Conservation (phyloP, 1,140 invertebrate genomes). For the Drosophila bocki region DNA sequence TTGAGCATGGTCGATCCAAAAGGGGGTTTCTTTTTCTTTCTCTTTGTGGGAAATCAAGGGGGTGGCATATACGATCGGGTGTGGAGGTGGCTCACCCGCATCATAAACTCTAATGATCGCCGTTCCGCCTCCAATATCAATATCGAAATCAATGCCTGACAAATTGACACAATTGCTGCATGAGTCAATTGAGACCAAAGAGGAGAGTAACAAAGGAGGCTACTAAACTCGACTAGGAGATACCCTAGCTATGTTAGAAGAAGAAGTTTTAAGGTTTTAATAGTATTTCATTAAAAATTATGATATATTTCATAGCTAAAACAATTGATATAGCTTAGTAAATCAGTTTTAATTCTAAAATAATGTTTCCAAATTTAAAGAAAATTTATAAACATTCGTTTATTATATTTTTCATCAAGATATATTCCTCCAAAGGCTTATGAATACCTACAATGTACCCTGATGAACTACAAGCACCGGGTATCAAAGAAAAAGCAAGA, state of each 20-base stretch:
- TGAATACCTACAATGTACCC: not conserved
- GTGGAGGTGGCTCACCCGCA: conserved; percentile 56
- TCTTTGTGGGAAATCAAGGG: not conserved
- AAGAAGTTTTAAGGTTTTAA: not conserved
- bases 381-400: not conserved
- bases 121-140: conserved; percentile 62
- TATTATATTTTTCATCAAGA: not conserved
- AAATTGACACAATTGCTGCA: conserved; percentile 82
- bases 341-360: no score
- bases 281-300: not conserved
- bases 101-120: conserved; percentile 74
- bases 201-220: not conserved
- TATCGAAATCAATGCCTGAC: conserved; percentile 72
- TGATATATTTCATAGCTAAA: not conserved
- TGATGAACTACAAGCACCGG: not conserved
- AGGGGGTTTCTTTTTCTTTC: not conserved
- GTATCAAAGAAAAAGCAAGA: conserved; percentile 8
- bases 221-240: not conserved
- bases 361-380: no score
- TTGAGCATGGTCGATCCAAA: conserved; percentile 63
- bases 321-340: no score
- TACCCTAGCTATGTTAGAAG: not conserved
- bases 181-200: conserved; percentile 73
- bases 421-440: not conserved
- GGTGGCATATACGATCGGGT: not conserved